Evolutionary conservation across 2,113 vertebrate genomes (phyloP), one percentile per base, ranked within the genome.

Genomic region (Rhadina sibilatrix): DNA sequence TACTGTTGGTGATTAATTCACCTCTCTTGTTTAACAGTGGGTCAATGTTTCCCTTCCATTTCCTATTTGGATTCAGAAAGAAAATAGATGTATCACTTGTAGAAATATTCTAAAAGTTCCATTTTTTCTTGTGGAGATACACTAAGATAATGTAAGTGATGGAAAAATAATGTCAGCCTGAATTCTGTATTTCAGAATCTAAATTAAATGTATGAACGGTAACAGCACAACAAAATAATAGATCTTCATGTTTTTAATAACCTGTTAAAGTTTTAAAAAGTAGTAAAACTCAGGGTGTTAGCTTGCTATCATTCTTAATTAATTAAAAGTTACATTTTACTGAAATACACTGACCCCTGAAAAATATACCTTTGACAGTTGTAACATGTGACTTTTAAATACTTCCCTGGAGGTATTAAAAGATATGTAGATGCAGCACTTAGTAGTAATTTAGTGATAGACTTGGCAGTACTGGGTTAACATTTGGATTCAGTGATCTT

Each of bases 91-190:
- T 38, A 37, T 69, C 38, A 52, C 33, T 35, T 14, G 11, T n/a
- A 72, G 38, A 96, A 97, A 97, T 83, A 97, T 93, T 97, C 93
- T 92, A 75, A 95, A 96, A 96, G 96, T 89, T 94, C 91, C 47
- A 20, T 96, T 96, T 87, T 80, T 50, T 93, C n/a, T 97, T 96
- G 68, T 80, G 71, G 95, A 95, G 80, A 71, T 72, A 76, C 64
- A 74, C 52, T 80, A 72, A 87, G 94, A 89, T 90, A 65, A 96
- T 95, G 65, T 96, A 97, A 97, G 97, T 98, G 95, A 97, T 95
- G 28, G 80, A 87, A 98, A 97, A 98, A 98, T 97, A 98, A 86
- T 85, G 94, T 95, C 96, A 97, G 97, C 89, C 85, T 86, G 89
- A 97, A 95, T 95, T 97, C 68, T 86, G 57, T 92, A 89, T 69